phyloP scores from a whole-genome alignment of 1,140 invertebrate species.

The Drosophila kohkoa region DNA sequence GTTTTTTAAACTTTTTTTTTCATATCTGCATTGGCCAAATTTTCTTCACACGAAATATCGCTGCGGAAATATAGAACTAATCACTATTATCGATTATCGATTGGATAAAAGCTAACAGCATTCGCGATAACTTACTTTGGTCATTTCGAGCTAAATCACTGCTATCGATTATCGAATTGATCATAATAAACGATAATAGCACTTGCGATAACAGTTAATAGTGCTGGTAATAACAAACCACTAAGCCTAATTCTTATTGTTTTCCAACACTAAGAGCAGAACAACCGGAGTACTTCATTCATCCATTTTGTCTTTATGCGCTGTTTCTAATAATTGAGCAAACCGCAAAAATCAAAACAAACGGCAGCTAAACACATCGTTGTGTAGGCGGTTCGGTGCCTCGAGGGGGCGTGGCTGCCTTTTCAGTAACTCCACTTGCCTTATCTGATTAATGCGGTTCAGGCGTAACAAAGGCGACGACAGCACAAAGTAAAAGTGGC shows the following conservation, averaged over 20 bases:
- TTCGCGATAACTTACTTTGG: no score
- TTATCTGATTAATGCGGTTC: constrained; percentile 49
- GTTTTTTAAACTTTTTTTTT: constrained; percentile 13
- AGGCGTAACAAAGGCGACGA: constrained; percentile 41
- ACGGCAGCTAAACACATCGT: constrained; percentile 10
- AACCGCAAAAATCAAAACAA: constrained; percentile 24
- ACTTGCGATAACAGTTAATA: neutral
- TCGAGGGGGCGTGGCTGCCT: neutral
- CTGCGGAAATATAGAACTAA: no score
- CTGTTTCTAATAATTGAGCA: constrained; percentile 26
- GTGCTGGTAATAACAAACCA: neutral
- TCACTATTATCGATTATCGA: neutral
- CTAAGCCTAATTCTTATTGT: neutral
- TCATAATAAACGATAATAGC: no score
- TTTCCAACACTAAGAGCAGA: constrained; percentile 4
- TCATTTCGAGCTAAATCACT: no score
- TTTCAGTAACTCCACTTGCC: constrained; percentile 34
- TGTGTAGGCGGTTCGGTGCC: constrained; percentile 23
- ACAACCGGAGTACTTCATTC: neutral
- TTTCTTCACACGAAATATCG: neutral
- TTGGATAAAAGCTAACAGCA: no score
- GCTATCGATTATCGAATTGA: no score
- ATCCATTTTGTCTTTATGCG: neutral
- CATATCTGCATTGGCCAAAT: constrained; percentile 30
- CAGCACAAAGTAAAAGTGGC: constrained; percentile 38